Evolutionary conservation across 2,113 vertebrate species (phyloP).

Genomic region (Ivindomyrus marchei): DNA sequence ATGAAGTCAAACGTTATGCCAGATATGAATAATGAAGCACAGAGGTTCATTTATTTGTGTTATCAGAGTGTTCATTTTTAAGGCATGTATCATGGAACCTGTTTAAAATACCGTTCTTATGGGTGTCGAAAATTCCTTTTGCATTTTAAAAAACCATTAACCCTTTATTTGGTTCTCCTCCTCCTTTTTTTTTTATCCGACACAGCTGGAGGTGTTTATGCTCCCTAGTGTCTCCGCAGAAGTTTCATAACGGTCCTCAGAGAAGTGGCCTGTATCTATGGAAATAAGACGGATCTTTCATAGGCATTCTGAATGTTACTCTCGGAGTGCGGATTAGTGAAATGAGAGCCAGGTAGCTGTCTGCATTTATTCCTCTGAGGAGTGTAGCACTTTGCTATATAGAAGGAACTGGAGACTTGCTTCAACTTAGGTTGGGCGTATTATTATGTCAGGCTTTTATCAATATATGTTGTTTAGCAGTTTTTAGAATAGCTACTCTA

Average conservation of each 20-base stretch:
- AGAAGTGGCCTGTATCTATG: not conserved
- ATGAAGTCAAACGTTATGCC: not conserved
- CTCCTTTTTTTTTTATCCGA: not conserved
- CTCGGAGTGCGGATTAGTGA: not conserved
- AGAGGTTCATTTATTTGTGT: not conserved
- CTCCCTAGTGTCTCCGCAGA: not conserved
- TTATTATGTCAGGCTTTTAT: not conserved
- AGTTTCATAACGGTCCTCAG: not conserved
- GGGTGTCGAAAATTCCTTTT: not conserved
- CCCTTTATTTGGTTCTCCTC: not conserved
- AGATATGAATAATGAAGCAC: too few species aligned
- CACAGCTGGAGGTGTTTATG: not conserved
- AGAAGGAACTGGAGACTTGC: not conserved
- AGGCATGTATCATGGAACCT: not conserved
- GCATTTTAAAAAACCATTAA: not conserved
- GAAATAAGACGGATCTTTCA: not conserved
- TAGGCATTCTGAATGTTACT: not conserved
- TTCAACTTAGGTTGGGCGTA: not conserved
- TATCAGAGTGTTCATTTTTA: not conserved
- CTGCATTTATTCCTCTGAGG: not conserved
- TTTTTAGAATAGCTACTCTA: not conserved
- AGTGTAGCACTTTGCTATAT: not conserved
- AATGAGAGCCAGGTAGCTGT: conserved; percentile 6
- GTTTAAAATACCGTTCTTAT: not conserved
- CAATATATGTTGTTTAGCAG: not conserved